A percentile compares a stretch with the other conserved stretches of the same genome.
phyloP scores from a whole-genome alignment of 2,797 vertebrate genomes.

The Sylvilagus floridanus region DNA sequence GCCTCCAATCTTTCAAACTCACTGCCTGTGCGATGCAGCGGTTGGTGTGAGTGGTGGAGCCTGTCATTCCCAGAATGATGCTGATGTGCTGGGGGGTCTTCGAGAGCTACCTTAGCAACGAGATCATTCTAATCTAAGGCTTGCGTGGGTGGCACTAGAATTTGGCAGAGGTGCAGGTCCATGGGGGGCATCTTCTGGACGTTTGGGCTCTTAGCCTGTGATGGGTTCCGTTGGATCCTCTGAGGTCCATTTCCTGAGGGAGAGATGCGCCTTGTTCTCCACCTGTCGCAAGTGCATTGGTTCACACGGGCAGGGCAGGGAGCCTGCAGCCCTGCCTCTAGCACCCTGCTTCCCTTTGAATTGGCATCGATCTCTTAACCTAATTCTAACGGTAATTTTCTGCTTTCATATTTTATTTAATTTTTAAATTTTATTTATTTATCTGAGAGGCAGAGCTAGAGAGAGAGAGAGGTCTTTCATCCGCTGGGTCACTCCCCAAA shows the following conservation, averaged over 20 bases:
- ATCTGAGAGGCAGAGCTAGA: too few relatives aligned
- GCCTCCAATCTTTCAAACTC: neutral
- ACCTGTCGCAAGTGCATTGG: neutral
- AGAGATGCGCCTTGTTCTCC: neutral
- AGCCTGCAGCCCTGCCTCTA: neutral
- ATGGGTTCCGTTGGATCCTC: neutral
- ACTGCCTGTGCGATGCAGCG: too few relatives aligned
- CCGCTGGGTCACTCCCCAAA: too few relatives aligned
- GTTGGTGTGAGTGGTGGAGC: neutral
- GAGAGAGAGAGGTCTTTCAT: too few relatives aligned
- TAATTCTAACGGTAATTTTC: neutral
- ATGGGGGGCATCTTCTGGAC: neutral
- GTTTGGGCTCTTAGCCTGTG: neutral
- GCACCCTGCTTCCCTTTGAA: neutral
- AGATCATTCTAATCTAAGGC: constrained; percentile 27
- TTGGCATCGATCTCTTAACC: too few relatives aligned
- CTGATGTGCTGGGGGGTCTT: neutral
- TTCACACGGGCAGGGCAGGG: neutral
- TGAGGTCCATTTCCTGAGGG: constrained; percentile 48
- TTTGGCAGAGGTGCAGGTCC: neutral
- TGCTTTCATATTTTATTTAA: neutral
- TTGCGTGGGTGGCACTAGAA: neutral
- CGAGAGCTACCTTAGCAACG: neutral
- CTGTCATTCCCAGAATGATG: too few relatives aligned
- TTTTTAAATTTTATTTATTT: too few relatives aligned